phyloP scores from a whole-genome alignment of 2,113 vertebrate species.

The Strix aluco region DNA sequence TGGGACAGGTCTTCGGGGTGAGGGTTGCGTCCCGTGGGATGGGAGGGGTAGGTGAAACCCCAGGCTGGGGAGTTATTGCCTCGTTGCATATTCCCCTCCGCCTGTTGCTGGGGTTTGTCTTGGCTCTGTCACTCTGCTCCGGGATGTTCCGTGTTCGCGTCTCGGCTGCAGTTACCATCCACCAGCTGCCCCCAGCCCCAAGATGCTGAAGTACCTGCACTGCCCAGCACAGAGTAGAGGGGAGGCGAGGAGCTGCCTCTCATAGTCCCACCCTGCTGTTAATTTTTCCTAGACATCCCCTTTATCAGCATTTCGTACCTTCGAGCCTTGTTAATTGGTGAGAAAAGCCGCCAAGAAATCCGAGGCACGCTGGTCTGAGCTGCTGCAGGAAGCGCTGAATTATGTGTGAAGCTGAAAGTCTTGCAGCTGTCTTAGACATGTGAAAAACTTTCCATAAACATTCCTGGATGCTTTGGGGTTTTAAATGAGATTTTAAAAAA shows the following conservation, averaged over 20 bases:
- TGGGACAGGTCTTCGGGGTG: neutral
- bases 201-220: neutral
- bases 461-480: neutral
- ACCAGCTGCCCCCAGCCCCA: neutral
- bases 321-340: rapidly evolving
- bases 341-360: neutral
- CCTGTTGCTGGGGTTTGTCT: neutral
- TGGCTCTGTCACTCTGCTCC: neutral
- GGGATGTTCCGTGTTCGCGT: rapidly evolving
- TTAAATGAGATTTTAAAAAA: neutral
- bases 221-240: neutral
- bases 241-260: neutral
- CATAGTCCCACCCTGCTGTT: neutral
- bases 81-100: neutral
- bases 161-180: neutral
- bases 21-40: neutral
- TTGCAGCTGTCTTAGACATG: neutral
- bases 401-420: neutral
- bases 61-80: neutral
- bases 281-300: neutral
- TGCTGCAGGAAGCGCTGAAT: neutral
- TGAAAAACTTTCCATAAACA: neutral
- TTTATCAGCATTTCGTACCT: neutral
- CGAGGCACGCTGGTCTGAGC: neutral
- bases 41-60: neutral